Evolutionary conservation across 1,140 invertebrate species (phyloP).

Genomic region (Lordiphosa mommai): DNA sequence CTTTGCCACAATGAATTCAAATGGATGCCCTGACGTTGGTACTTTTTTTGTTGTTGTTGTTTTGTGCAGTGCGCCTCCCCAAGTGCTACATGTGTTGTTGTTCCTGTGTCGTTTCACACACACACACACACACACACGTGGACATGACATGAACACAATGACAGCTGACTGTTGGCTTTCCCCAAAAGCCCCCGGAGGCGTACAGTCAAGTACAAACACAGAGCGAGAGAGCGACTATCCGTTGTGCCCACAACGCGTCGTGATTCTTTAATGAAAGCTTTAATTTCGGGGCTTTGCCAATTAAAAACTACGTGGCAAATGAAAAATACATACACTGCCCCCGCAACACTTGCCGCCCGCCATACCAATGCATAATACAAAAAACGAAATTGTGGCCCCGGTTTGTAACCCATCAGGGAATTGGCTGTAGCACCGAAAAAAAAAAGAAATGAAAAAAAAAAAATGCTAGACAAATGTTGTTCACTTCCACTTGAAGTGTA

Average conservation of each 20-base stretch:
- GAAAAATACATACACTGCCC: constrained; percentile 62
- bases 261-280: constrained; percentile 78
- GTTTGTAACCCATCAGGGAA: constrained; percentile 11
- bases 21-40: constrained; percentile 69
- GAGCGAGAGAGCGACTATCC: constrained; percentile 1
- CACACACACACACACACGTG: constrained; percentile 37
- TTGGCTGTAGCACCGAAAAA: constrained; percentile 3
- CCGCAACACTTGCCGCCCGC: not conserved
- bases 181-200: constrained; percentile 66
- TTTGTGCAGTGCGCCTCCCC: constrained; percentile 10
- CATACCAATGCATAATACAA: constrained; percentile 1
- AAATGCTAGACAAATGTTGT: constrained; percentile 29
- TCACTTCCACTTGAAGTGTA: constrained; percentile 40
- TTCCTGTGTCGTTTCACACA: constrained; percentile 43
- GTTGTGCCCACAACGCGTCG: constrained; percentile 33
- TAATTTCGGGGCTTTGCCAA: constrained; percentile 72
- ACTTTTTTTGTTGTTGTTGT: constrained; percentile 20
- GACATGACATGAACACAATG: constrained; percentile 74
- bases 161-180: constrained; percentile 74
- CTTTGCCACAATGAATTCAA: constrained; percentile 78
- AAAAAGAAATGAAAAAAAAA: not conserved
- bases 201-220: constrained; percentile 59
- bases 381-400: not conserved
- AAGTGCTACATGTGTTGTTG: constrained; percentile 45
- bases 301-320: constrained; percentile 75